Evolutionary conservation across 2,797 vertebrate genomes (phyloP).

Genomic region (Smutsia temminckii): DNA sequence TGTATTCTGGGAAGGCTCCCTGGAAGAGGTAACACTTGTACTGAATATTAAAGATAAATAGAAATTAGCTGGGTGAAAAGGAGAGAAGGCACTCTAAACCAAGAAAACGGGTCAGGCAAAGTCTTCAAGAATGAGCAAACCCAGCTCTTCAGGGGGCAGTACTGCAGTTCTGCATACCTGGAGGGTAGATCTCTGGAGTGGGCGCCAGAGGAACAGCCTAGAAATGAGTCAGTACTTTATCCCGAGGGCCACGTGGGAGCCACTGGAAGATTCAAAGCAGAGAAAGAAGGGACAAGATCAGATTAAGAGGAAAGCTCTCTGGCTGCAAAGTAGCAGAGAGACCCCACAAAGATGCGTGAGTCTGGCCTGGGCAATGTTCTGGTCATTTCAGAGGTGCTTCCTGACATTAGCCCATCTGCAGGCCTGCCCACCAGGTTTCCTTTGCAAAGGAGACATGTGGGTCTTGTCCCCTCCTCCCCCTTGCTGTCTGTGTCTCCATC

Average conservation of each 20-base stretch:
- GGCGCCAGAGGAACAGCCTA: no score
- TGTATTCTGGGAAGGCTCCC: background rate
- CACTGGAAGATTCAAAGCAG: background rate
- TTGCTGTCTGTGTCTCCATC: background rate
- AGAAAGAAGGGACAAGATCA: background rate
- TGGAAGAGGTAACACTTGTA: background rate
- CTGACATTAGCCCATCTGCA: background rate
- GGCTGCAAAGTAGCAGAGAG: background rate
- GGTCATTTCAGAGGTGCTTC: background rate
- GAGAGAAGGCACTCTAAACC: background rate
- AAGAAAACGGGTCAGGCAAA: background rate
- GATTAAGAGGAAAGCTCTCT: background rate
- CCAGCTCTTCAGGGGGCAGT: background rate
- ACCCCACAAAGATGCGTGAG: fast-evolving
- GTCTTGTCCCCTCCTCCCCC: fast-evolving
- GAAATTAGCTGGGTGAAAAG: background rate
- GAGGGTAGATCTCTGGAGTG: background rate
- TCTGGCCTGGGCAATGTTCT: background rate
- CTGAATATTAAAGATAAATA: background rate
- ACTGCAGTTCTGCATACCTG: fast-evolving
- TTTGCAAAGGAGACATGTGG: background rate
- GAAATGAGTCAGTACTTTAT: background rate
- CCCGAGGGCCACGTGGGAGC: background rate
- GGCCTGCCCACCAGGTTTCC: background rate
- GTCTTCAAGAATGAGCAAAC: no score